These are phyloP conservation scores for Muntiacus reevesi DNA, from an alignment of 2,113 vertebrate genomes.

Conservation along the genomic window DNA sequence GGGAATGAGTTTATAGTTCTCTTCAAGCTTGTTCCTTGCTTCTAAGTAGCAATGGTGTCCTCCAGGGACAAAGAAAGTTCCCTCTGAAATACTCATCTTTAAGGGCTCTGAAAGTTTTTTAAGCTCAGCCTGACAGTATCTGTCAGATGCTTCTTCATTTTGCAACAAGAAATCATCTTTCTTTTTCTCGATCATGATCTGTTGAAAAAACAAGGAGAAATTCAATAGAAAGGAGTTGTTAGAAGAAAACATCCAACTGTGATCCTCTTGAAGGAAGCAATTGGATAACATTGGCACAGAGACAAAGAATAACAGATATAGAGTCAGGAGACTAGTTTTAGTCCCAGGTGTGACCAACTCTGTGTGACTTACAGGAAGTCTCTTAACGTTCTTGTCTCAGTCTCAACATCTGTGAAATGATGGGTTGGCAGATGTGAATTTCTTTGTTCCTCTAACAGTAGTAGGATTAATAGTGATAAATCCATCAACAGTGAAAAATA, in stretches of 20 bases:
- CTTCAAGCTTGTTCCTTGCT: background rate
- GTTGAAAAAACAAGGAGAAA: background rate
- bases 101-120: background rate
- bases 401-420: background rate
- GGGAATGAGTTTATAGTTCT: background rate
- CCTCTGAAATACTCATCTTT: background rate
- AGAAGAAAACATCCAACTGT: background rate
- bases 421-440: background rate
- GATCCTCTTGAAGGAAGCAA: background rate
- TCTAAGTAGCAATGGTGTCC: constrained; percentile 13
- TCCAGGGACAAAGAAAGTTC: constrained; percentile 9
- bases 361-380: background rate
- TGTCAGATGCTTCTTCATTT: constrained; percentile 48
- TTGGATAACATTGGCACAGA: rapidly evolving
- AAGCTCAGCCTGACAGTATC: constrained; percentile 8
- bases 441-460: background rate
- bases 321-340: background rate
- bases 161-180: background rate
- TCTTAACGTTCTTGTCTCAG: background rate
- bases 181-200: background rate
- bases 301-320: background rate
- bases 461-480: background rate
- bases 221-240: background rate
- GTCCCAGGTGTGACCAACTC: background rate
- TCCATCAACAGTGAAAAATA: background rate